Evolutionary conservation across 2,113 vertebrate genomes (phyloP).

Genomic region (Heteronetta atricapilla): DNA sequence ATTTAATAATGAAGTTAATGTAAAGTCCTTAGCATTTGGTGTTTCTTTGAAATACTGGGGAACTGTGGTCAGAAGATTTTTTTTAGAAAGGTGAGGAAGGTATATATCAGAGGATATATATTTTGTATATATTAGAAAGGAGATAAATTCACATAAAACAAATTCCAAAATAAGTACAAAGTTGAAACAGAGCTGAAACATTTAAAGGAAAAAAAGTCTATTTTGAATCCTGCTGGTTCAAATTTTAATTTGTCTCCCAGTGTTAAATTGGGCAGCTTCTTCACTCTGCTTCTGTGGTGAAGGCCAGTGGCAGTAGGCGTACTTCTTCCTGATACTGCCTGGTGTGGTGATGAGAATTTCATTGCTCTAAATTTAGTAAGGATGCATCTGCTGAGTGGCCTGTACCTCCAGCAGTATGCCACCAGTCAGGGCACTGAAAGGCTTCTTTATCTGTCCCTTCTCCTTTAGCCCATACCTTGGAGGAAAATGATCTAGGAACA

Average conservation of each 20-base stretch:
- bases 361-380: background rate
- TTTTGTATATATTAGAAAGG: background rate
- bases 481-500: slow-evolving; percentile 53
- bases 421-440: slow-evolving; percentile 1
- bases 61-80: too few relatives aligned
- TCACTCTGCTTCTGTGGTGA: background rate
- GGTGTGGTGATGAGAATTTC: background rate
- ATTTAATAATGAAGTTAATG: background rate
- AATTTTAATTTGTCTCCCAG: background rate
- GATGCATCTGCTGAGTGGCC: background rate
- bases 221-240: background rate
- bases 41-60: background rate
- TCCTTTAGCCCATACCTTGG: background rate
- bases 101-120: background rate
- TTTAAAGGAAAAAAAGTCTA: background rate
- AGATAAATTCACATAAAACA: background rate
- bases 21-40: background rate
- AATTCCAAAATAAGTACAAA: background rate
- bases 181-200: background rate
- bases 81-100: background rate
- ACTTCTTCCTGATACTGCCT: background rate
- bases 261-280: background rate
- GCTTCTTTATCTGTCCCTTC: background rate
- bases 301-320: background rate
- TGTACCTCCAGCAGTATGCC: slow-evolving; percentile 8